Evolutionary conservation across 2,113 vertebrate species (phyloP).

Genomic region (Solea solea): DNA sequence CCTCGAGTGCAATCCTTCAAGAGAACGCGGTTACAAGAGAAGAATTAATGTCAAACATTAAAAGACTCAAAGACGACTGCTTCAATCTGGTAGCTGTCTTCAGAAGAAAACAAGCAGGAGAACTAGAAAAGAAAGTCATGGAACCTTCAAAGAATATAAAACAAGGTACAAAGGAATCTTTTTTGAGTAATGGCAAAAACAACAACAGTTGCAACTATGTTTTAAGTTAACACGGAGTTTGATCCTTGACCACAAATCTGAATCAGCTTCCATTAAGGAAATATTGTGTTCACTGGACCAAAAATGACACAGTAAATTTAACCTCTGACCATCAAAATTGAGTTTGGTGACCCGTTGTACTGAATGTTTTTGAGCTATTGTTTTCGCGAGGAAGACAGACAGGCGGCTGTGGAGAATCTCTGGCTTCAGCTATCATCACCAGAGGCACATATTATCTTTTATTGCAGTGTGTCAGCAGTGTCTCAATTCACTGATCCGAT

Average conservation of each 20-base stretch:
- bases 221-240: too few species aligned
- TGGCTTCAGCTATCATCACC: neutral
- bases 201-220: too few species aligned
- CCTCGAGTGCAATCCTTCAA: neutral
- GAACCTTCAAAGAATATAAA: neutral
- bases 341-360: too few species aligned
- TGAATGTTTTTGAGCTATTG: neutral
- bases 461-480: conserved; percentile 31
- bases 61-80: conserved; percentile 13
- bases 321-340: too few species aligned
- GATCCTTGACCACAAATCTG: too few species aligned
- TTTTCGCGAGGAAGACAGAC: neutral
- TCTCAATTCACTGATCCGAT: conserved; percentile 31
- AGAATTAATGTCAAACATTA: neutral
- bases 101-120: neutral
- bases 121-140: neutral
- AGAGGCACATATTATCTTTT: conserved; percentile 8
- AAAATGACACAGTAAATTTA: too few species aligned
- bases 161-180: neutral
- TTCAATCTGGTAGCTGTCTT: neutral
- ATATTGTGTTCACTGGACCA: too few species aligned
- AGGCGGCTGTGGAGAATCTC: neutral
- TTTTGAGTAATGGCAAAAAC: too few species aligned
- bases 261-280: too few species aligned
- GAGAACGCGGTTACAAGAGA: conserved; percentile 9